Evolutionary conservation across 2,113 vertebrate genomes (phyloP).

Genomic region (Delphinapterus leucas): DNA sequence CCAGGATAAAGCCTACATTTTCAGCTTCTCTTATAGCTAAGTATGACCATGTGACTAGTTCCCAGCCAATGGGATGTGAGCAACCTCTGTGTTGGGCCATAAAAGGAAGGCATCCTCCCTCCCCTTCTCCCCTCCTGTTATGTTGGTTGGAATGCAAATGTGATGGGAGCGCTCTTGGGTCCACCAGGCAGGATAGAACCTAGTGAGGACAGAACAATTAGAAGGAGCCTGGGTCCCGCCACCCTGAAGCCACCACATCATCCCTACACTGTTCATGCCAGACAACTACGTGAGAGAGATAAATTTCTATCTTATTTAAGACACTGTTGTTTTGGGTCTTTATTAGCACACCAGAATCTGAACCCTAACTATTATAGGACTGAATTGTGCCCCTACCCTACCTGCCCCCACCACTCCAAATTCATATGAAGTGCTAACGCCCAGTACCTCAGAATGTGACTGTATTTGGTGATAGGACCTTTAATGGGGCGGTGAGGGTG

Average conservation of each 20-base stretch:
- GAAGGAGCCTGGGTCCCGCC: background rate
- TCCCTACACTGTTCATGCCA: background rate
- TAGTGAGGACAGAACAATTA: background rate
- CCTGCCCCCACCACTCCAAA: background rate
- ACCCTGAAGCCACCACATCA: background rate
- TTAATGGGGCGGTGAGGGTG: background rate
- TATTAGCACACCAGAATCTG: background rate
- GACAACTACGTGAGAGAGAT: background rate
- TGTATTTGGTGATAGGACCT: background rate
- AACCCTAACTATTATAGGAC: background rate
- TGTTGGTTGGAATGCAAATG: background rate
- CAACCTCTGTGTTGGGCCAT: background rate
- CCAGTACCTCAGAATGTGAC: background rate
- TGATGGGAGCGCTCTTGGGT: background rate
- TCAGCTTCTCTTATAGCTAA: background rate
- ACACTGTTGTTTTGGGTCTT: background rate
- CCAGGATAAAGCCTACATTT: background rate
- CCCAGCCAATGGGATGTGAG: background rate
- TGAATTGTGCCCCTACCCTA: background rate
- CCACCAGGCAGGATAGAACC: background rate
- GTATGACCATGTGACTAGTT: background rate
- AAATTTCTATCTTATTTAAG: background rate
- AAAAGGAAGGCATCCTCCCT: background rate
- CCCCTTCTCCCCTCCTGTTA: background rate
- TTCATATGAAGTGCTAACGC: background rate